Base-by-base conservation (phyloP, 1,140 invertebrate genomes). In the Apis mellifera region DNA sequence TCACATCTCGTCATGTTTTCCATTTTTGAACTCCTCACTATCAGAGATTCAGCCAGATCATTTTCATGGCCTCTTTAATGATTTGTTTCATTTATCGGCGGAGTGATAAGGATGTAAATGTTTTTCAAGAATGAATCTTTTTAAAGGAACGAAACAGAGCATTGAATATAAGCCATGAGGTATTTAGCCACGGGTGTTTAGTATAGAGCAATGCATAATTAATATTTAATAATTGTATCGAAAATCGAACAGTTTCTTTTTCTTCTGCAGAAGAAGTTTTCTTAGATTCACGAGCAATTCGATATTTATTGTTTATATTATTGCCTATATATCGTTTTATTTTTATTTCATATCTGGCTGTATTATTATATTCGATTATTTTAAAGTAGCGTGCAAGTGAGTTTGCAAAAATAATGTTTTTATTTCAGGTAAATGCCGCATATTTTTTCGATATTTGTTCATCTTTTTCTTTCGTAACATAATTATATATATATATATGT, bases 131-230 rank as follows among this genome's bases (percentile, higher is more conserved):
- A 15, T 19, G 1, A 17, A 21, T 23, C 12, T 23, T 65, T 26
- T 55, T 7, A 7, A 55, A 55, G 23, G 62, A 71, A 86, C 11
- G 62, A 84, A 84, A 89, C 55, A 81, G 62, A 80, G 57, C 48
- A 80, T 84, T 82, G 76, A 78, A 55, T 48, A 76, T 66, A 83
- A n/a, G 83, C 78, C 83, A 87, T 88, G 83, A 83, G 76, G 54
- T 78, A 82, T 23, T 59, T 88, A 72, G 79, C 75, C 79, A 88
- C 86, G 86, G 86, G 83, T 88, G 86, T 88, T 88, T 87, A 87
- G 86, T 87, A 88, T 84, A 84, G 76, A 86, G 57, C 70, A 72
- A 79, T 72, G 73, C 62, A 77, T 76, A 84, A 75, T 68, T 85
- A 62, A 76, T 42, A 42, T 7, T 42, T 42, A 42, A 42, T 42